Evolutionary conservation across 2,797 vertebrate genomes (phyloP), one percentile per base, ranked within the genome.

Genomic region (Enteromius argenteus): DNA sequence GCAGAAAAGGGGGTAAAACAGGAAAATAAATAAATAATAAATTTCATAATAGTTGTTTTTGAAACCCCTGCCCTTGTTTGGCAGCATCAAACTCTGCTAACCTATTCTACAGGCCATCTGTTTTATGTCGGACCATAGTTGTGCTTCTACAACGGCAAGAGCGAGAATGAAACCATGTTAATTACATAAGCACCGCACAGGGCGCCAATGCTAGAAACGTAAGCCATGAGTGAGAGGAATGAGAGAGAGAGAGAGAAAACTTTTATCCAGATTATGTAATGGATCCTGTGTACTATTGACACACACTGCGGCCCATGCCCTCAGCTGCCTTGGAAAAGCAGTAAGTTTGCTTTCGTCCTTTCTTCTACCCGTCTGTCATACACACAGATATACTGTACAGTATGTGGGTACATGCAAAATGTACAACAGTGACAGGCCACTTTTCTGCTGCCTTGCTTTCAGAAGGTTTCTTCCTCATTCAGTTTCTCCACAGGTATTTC

Each of bases 261-360:
- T 75, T 88, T 87, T 84, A 79, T 87, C 84, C 60, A 62, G 66
- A 84, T 94, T 92, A 92, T 83, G 92, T 93, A 93, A 94, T 86
- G 74, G 79, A 90, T 84, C 30, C 80, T 30, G 72, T 89, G 88
- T 89, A 85, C 88, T 89, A 91, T 90, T 86, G 89, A 91, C 90
- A 94, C 89, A 91, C 84, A 88, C 69, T 79, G 86, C 23, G 87
- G 90, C 87, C 67, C 75, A 86, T 84, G 84, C 68, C 91, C 84
- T 84, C 89, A 89, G 90, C 85, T 91, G 90, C 73, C 88, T 90
- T 88, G 87, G 87, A 91, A 90, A 93, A 92, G 88, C 85, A 90
- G 90, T 80, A 85, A 83, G 88, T 23, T 81, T 85, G 84, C 84
- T 67, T 60, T 75, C 32, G 2, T n/a, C 73, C n/a, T 49, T 83